These are phyloP conservation scores for Notothenia rossii DNA, from an alignment of 2,113 vertebrate genomes.

Conservation along the genomic window DNA sequence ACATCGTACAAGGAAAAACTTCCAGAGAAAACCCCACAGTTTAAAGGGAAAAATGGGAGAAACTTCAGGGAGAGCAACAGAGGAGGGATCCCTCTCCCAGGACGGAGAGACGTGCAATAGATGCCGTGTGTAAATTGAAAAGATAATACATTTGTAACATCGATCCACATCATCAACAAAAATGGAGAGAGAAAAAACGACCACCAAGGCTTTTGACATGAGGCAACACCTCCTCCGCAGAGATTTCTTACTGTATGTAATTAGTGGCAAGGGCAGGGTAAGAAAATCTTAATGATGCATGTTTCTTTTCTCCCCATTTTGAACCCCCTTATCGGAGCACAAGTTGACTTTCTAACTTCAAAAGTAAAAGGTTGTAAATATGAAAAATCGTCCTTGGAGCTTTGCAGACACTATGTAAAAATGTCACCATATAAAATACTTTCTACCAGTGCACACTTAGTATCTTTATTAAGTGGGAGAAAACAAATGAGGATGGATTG, in stretches of 20 bases:
- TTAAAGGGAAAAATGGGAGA: no score
- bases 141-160: no score
- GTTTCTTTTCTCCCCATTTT: conserved; percentile 13
- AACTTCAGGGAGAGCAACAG: no score
- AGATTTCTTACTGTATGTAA: conserved; percentile 56
- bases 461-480: conserved; percentile 48
- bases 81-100: no score
- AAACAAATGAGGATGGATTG: conserved; percentile 51
- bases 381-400: background rate
- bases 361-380: conserved; percentile 10
- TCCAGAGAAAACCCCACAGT: no score
- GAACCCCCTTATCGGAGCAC: conserved; percentile 8
- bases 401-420: conserved; percentile 26
- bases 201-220: conserved; percentile 49
- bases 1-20: no score
- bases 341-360: conserved; percentile 3
- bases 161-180: conserved; percentile 73
- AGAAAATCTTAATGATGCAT: conserved; percentile 59
- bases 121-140: no score
- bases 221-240: conserved; percentile 58
- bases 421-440: conserved; percentile 25
- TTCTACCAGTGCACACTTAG: background rate
- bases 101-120: no score
- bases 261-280: conserved; percentile 56
- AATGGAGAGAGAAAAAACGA: conserved; percentile 42